phyloP scores from a whole-genome alignment of 30 jellyfish, hydroid and myxozoan species.

The Cassiopea xamachana region DNA sequence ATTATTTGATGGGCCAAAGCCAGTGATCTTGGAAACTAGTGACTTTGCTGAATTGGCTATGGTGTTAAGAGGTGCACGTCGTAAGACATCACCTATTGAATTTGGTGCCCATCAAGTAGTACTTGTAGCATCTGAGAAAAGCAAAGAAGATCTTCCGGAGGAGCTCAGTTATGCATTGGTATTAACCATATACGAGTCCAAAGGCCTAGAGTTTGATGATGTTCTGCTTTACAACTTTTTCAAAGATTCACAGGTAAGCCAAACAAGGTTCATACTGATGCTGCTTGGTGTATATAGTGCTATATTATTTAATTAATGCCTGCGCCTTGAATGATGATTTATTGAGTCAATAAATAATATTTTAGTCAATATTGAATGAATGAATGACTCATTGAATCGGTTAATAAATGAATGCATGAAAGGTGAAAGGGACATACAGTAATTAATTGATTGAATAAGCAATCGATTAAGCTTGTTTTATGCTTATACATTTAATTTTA shows the following conservation, averaged over 20 bases:
- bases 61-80: constrained; percentile 81
- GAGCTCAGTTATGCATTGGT: constrained; percentile 80
- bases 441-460: no score
- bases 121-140: constrained; percentile 77
- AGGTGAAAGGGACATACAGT: no score
- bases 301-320: no score
- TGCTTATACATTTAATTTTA: no score
- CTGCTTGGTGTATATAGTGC: no score
- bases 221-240: constrained; percentile 90
- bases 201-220: constrained; percentile 94
- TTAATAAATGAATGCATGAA: no score
- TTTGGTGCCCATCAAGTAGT: constrained; percentile 98
- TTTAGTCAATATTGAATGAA: no score
- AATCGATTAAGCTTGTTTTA: no score
- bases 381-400: no score
- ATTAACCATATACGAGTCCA: constrained; percentile 86
- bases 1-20: constrained; percentile 93
- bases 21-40: constrained; percentile 78
- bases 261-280: background rate
- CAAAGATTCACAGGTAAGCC: constrained; percentile 88
- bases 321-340: no score
- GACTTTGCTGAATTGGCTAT: constrained; percentile 79
- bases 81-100: constrained; percentile 87
- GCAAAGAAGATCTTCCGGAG: constrained; percentile 82
- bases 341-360: no score